Conservation (phyloP, 2,888 invertebrate species). For the Alentia gelatinosa region DNA sequence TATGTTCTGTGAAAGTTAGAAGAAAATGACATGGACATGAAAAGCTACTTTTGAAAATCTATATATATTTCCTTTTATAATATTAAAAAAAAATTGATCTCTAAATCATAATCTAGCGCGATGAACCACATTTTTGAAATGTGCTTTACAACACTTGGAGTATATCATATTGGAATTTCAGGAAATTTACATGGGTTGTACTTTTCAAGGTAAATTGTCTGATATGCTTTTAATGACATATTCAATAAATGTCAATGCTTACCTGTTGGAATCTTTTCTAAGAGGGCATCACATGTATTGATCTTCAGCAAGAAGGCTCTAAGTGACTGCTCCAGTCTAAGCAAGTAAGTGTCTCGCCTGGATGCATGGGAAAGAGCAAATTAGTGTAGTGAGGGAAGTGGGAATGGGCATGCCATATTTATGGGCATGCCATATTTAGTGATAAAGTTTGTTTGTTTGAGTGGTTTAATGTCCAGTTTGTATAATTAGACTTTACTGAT, state of each 20-base stretch:
- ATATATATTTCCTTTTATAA: no score
- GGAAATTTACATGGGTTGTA: not conserved
- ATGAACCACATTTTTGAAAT: not conserved
- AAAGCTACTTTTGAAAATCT: no score
- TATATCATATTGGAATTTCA: no score
- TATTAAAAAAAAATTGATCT: not conserved
- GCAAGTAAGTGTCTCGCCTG: conserved; percentile 70
- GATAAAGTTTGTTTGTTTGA: no score
- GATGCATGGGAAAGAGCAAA: no score
- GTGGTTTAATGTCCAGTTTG: no score
- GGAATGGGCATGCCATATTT: no score
- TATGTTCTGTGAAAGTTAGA: no score
- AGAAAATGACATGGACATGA: no score
- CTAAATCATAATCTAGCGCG: not conserved
- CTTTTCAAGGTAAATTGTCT: not conserved
- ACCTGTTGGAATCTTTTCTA: conserved; percentile 72
- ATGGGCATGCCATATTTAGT: no score
- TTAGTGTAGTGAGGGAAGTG: no score
- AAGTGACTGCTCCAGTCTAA: conserved; percentile 72
- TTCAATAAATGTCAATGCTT: conserved; percentile 29
- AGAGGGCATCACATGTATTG: conserved; percentile 72
- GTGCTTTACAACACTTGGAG: conserved; percentile 37
- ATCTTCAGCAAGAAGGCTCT: conserved; percentile 74
- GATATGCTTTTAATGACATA: not conserved
- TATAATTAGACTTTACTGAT: no score